Percentiles rank a stretch among this genome's conserved stretches.
Evolutionary conservation across 2,888 invertebrate genomes (phyloP).

Genomic region (Heliconius aoede): DNA sequence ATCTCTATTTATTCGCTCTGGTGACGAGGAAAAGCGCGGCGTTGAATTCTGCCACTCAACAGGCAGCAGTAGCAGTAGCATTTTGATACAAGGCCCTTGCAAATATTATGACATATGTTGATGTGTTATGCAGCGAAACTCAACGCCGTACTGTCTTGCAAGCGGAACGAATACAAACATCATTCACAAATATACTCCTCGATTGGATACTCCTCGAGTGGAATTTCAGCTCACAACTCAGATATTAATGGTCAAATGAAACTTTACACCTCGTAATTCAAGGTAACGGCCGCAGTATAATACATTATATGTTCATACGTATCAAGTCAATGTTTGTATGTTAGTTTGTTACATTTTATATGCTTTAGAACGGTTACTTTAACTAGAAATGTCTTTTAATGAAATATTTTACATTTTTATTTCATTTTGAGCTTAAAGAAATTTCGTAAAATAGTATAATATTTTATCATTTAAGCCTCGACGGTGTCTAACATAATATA

Average conservation of each 20-base stretch:
- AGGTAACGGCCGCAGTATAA: not conserved
- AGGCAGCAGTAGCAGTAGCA: too few species aligned
- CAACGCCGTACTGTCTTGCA: not conserved
- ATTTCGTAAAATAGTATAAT: not conserved
- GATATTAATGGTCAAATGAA: conserved; percentile 8
- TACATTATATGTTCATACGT: too few species aligned
- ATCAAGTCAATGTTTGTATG: not conserved
- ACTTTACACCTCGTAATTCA: conserved; percentile 8
- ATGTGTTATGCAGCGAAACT: not conserved
- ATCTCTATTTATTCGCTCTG: too few species aligned
- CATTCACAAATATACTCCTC: not conserved
- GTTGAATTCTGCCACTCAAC: too few species aligned
- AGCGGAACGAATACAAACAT: not conserved
- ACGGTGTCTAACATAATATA: not conserved
- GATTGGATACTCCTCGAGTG: not conserved
- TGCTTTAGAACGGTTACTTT: not conserved
- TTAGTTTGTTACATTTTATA: not conserved
- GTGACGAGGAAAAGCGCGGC: too few species aligned
- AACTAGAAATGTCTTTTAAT: not conserved
- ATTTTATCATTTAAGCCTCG: not conserved
- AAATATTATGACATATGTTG: too few species aligned
- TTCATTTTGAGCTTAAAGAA: too few species aligned
- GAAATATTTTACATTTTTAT: not conserved
- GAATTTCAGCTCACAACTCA: not conserved
- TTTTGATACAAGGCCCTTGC: too few species aligned